A percentile compares a stretch with the other conserved stretches of the same genome.
Evolutionary conservation across 2,797 vertebrate species (phyloP).

Genomic region (Paguma larvata): DNA sequence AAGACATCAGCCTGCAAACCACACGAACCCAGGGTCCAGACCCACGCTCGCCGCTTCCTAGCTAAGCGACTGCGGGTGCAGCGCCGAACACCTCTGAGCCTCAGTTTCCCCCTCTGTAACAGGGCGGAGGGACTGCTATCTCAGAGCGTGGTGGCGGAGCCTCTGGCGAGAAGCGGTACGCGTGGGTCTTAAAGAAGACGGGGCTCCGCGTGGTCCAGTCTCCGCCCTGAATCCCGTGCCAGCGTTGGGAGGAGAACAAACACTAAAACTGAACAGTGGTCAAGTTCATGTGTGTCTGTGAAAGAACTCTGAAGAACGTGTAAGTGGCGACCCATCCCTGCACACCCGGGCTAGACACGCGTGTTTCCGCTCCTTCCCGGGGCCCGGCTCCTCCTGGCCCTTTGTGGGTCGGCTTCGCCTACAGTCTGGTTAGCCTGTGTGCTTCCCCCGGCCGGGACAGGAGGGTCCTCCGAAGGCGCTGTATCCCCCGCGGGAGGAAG

Average conservation of each 20-base stretch:
- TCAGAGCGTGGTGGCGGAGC: neutral
- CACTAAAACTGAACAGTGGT: neutral
- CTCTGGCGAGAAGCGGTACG: neutral
- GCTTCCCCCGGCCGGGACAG: neutral
- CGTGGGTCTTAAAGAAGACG: neutral
- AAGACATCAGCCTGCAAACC: neutral
- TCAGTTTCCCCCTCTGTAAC: neutral
- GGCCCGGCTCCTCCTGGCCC: neutral
- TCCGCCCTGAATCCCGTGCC: neutral
- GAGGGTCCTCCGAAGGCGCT: too few species aligned
- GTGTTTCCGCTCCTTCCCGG: fast-evolving
- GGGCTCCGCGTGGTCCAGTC: neutral
- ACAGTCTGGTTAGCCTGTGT: neutral
- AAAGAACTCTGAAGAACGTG: neutral
- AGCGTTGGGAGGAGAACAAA: neutral
- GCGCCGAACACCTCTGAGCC: neutral
- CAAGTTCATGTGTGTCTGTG: neutral
- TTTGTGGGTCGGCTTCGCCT: neutral
- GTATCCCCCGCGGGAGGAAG: neutral
- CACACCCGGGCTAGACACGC: fast-evolving
- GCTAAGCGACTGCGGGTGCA: neutral
- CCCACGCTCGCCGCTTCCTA: neutral
- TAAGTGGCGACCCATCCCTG: too few species aligned
- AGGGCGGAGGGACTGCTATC: neutral
- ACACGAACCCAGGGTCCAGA: neutral